These are phyloP conservation scores for Popillia japonica DNA, from an alignment of 1,140 invertebrate species.

Conservation along the genomic window DNA sequence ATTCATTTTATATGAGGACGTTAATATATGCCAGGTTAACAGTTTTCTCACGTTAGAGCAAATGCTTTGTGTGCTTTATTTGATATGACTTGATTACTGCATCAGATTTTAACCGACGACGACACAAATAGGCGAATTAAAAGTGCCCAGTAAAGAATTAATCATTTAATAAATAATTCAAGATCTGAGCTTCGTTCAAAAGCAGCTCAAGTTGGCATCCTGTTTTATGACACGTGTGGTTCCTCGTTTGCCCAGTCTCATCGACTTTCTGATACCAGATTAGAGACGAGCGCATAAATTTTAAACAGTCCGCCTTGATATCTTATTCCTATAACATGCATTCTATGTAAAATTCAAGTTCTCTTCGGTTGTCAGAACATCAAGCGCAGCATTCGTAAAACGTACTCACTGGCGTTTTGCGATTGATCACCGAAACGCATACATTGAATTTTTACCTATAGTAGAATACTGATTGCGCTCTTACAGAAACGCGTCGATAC, in stretches of 20 bases:
- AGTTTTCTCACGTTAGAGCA: too few species aligned
- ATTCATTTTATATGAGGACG: too few species aligned
- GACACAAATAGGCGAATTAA: constrained; percentile 27
- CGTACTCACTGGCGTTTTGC: constrained; percentile 14
- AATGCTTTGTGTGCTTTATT: too few species aligned
- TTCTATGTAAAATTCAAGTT: constrained; percentile 41
- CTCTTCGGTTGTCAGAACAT: constrained; percentile 29
- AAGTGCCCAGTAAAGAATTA: constrained; percentile 46
- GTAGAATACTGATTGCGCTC: background rate
- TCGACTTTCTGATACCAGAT: constrained; percentile 43
- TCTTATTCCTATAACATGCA: constrained; percentile 45
- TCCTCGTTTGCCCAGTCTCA: constrained; percentile 40
- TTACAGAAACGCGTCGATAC: background rate
- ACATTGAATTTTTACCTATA: background rate
- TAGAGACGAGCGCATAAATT: constrained; percentile 43
- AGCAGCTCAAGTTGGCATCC: constrained; percentile 41
- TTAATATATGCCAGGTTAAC: too few species aligned
- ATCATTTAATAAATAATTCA: constrained; percentile 51
- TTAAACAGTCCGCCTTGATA: constrained; percentile 44
- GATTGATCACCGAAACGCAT: constrained; percentile 33
- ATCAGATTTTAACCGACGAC: background rate
- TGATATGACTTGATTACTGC: background rate
- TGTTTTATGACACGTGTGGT: constrained; percentile 48
- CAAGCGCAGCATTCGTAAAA: constrained; percentile 24
- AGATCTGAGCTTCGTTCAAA: constrained; percentile 41